Evolutionary conservation across 2,113 vertebrate genomes (phyloP).

Genomic region (Coturnix japonica): DNA sequence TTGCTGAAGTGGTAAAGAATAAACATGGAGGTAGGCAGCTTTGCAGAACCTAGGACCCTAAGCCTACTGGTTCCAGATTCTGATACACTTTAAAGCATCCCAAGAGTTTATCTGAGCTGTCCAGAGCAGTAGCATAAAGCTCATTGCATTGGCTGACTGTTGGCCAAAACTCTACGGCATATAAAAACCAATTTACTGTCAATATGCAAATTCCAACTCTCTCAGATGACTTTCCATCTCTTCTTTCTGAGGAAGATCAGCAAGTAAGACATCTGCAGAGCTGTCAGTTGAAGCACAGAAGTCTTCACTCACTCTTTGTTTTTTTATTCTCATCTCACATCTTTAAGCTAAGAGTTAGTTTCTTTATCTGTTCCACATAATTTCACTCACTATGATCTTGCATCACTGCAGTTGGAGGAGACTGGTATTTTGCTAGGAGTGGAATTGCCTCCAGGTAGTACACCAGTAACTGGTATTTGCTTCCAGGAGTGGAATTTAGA

Average conservation of each 20-base stretch:
- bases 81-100: neutral
- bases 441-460: conserved; percentile 12
- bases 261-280: neutral
- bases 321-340: neutral
- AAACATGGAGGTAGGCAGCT: neutral
- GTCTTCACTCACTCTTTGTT: neutral
- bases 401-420: neutral
- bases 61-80: neutral
- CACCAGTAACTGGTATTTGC: neutral
- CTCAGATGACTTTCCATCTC: neutral
- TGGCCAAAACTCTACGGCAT: neutral
- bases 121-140: neutral
- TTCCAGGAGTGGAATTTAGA: conserved; percentile 7
- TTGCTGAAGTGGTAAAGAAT: neutral
- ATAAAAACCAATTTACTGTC: neutral
- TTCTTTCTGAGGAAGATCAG: neutral
- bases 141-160: neutral
- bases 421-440: neutral
- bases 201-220: neutral
- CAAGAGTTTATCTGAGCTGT: neutral
- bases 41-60: neutral
- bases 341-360: neutral
- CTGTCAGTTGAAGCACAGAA: neutral
- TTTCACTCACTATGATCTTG: neutral
- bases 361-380: neutral